Conservation (phyloP, 2,113 vertebrate genomes). For the Mus pahari region DNA sequence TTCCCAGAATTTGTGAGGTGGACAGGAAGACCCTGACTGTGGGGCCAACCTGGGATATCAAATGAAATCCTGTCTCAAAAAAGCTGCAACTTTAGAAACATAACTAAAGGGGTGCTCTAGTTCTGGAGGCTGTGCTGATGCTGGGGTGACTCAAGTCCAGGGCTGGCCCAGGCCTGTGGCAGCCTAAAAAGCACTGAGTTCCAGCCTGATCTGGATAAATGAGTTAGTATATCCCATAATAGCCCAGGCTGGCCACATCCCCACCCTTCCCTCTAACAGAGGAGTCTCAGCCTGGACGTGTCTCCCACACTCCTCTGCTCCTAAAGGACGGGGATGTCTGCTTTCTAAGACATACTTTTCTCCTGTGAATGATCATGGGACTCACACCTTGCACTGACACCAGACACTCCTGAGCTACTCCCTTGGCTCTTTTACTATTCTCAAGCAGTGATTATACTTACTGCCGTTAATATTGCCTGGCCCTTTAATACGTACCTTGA, state of each 20-base stretch:
- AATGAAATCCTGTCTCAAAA: not conserved
- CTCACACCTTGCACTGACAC: not conserved
- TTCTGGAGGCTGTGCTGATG: not conserved
- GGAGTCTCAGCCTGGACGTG: not conserved
- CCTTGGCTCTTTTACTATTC: not conserved
- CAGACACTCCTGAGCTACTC: not conserved
- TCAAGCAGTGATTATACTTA: not conserved
- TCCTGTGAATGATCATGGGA: not conserved
- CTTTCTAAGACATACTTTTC: not conserved
- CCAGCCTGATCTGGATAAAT: not conserved
- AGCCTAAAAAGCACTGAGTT: not conserved
- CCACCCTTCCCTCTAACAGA: accelerated
- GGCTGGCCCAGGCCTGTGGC: not conserved
- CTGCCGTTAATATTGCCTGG: not conserved
- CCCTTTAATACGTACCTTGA: not conserved
- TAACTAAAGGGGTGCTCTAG: not conserved
- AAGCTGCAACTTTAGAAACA: not conserved
- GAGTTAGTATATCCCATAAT: not conserved
- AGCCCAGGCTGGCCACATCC: not conserved
- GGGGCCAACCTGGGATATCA: not conserved
- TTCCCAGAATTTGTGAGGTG: not conserved
- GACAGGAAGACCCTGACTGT: not conserved
- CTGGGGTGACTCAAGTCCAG: not conserved
- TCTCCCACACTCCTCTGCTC: not conserved
- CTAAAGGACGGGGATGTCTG: not conserved